A percentile compares a stretch with the other conserved stretches of the same genome.
Conservation (phyloP, 1,140 invertebrate genomes). For the Batillaria attramentaria region DNA sequence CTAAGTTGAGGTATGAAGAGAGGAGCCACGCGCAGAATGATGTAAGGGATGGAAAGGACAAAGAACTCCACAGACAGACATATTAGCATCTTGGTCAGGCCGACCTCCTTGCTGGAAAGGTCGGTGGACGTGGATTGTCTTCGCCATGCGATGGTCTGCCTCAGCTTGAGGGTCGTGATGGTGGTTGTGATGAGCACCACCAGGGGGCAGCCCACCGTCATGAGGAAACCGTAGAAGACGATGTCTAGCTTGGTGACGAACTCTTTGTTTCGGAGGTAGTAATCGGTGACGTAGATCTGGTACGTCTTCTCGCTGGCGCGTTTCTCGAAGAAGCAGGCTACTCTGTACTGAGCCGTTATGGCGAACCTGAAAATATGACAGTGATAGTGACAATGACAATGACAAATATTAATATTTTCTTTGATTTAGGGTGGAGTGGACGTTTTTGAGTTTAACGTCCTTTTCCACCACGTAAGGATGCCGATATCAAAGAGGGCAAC, state of each 20-base stretch:
- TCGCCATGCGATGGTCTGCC: not conserved
- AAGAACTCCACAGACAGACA: not conserved
- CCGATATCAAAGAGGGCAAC: too few relatives aligned
- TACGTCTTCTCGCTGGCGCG: not conserved
- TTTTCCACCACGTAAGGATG: too few relatives aligned
- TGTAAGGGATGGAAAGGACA: not conserved
- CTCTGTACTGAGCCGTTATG: slow-evolving; percentile 12
- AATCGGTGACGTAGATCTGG: not conserved
- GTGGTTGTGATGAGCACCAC: slow-evolving; percentile 4
- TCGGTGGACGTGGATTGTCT: not conserved
- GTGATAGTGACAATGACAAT: not conserved
- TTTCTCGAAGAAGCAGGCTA: slow-evolving; percentile 10
- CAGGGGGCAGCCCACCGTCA: not conserved
- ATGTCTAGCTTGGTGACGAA: not conserved
- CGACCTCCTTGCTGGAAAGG: not conserved
- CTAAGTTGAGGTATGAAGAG: slow-evolving; percentile 5
- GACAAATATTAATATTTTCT: not conserved
- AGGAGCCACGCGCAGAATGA: not conserved
- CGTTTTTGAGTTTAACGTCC: too few relatives aligned
- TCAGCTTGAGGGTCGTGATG: slow-evolving; percentile 3
- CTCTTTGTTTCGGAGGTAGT: not conserved
- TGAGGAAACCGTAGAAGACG: not conserved
- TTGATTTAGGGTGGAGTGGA: too few relatives aligned
- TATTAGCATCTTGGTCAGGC: slow-evolving; percentile 15
- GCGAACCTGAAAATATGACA: not conserved